Evolutionary conservation across 2,113 vertebrate species (phyloP), one percentile per base, ranked within the genome.

Genomic region (Camelus bactrianus): DNA sequence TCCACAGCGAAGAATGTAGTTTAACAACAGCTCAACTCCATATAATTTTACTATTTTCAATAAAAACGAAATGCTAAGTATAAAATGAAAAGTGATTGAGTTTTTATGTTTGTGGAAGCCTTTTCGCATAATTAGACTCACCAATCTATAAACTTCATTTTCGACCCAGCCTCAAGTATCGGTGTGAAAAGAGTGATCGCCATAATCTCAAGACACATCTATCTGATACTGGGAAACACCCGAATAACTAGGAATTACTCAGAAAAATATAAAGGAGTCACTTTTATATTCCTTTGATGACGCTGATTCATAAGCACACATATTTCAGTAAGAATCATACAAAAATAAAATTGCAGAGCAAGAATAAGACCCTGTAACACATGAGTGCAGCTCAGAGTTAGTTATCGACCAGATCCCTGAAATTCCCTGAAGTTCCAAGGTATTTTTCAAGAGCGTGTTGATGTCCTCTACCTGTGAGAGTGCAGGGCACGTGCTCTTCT

Each of bases 41-140:
- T 79, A 38, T 38, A 86, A 94, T 73, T 94, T 95, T 95, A 96
- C 85, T 65, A 87, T 93, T 88, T 96, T 54, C 80, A 70, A 81
- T 94, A 85, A 93, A 95, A 89, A 38, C 0, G 7, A 77, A 94
- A 86, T 58, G 83, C 46, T 69, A 93, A 79, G 42, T 89, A 28
- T 60, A 28, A 48, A 82, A 73, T 72, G 50, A 70, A 91, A 62
- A 65, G 69, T 11, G 62, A 89, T 62, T 56, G 76, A 2, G 64
- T 50, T 76, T 89, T 86, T 93, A 62, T 77, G 86, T 52, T 52
- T 84, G 35, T 20, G 54, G 28, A 72, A 92, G 76, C 56, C 24
- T 24, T 30, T 62, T 42, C 58, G 20, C 42, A 32, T 65, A 32
- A 69, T 72, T 42, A 96, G 89, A 77, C 35, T 70, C 70, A 13